phyloP scores from a whole-genome alignment of 2,797 vertebrate genomes.

The Anniella stebbinsi region DNA sequence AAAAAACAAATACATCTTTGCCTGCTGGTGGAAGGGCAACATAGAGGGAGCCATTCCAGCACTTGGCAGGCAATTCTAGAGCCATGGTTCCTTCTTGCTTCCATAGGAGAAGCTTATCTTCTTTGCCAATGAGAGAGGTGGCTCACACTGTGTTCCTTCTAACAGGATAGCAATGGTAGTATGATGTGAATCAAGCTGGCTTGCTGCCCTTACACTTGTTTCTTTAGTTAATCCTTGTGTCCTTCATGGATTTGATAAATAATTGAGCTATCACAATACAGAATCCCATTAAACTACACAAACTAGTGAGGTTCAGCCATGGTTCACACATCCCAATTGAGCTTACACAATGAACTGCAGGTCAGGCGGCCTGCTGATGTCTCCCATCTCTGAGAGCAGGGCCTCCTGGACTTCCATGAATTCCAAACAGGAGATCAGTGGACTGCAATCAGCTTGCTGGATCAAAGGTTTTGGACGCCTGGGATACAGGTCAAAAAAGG shows the following conservation, averaged over 20 bases:
- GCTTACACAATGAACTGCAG: background rate
- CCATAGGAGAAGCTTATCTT: background rate
- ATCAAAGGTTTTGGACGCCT: background rate
- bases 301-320: background rate
- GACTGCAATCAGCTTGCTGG: background rate
- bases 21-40: too few relatives aligned
- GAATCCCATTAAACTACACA: background rate
- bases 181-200: too few relatives aligned
- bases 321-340: background rate
- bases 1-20: too few relatives aligned
- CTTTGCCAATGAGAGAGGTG: background rate
- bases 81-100: too few relatives aligned
- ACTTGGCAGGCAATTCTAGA: too few relatives aligned
- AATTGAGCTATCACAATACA: background rate
- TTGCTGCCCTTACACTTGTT: too few relatives aligned
- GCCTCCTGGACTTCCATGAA: background rate
- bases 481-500: background rate
- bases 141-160: background rate
- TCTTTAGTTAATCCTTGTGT: background rate
- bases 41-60: too few relatives aligned
- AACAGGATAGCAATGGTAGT: background rate
- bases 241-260: background rate
- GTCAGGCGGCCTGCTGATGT: background rate
- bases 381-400: background rate
- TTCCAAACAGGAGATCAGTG: background rate